Base-by-base conservation (phyloP, 2,113 vertebrate genomes). In the Rhizomys pruinosus region DNA sequence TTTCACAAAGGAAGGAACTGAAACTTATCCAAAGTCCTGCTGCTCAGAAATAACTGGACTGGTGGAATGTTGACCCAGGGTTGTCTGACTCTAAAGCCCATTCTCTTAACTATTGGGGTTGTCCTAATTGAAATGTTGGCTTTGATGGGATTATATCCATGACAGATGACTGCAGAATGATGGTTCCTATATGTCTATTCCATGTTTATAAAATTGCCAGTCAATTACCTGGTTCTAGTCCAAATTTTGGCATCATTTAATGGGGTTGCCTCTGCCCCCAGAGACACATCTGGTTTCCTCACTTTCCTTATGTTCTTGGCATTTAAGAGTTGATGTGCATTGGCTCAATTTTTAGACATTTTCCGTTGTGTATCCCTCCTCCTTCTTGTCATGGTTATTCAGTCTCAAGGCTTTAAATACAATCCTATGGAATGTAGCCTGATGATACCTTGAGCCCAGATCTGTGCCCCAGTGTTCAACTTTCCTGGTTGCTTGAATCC, bases 141-240 rank as follows among this genome's bases (percentile, higher is more conserved):
- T 44, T 37, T 5, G 61, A n/a, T 23, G 47, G 32, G 25, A 9
- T n/a, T 42, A 55, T 10, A 16, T 84, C 32, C 10, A 12, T 23
- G 3, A 3, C 10, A 55, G 73, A 11, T 22, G 44, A 39, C 25
- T n/a, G 42, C 57, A 8, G 22, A 16, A 6, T 52, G 23, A 55
- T 0, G 71, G 10, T 25, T 78, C 42, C n/a, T 25, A 1, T 12
- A 20, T 42, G 29, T 69, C 1, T 1, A n/a, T n/a, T 79, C 34
- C 42, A 47, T 52, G 29, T 39, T 47, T 9, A 72, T 11, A 11
- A 64, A 57, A 5, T 25, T 44, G 1, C 20, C 2, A 61, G 69
- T n/a, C 78, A 9, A 0, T 44, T 6, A 1, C 55, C 20, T 47
- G 25, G 6, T 2, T 37, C 19, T 2, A 1, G 7, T 22, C n/a